Conservation (phyloP, 2,113 vertebrate genomes). For the Perca schrenkii region DNA sequence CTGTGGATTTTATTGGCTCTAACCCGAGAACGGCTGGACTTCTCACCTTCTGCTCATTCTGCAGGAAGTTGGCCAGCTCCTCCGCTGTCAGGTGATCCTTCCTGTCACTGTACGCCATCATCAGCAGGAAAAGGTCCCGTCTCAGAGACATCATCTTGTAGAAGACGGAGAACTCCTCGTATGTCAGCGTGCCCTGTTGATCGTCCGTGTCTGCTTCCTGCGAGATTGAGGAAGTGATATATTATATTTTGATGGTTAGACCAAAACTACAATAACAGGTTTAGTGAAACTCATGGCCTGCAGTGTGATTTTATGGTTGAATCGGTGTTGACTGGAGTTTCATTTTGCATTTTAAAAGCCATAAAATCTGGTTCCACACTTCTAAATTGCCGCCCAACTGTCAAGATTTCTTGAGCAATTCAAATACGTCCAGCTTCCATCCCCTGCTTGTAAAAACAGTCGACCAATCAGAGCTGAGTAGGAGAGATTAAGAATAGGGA, state of each 20-base stretch:
- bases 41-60: conserved; percentile 93
- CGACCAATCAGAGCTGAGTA: neutral
- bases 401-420: too few relatives aligned
- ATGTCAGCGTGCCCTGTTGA: conserved; percentile 94
- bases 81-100: conserved; percentile 94
- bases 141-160: conserved; percentile 99
- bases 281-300: neutral
- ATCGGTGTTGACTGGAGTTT: too few relatives aligned
- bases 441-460: too few relatives aligned
- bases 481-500: neutral
- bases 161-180: conserved; percentile 97
- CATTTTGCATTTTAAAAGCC: too few relatives aligned
- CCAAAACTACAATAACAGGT: too few relatives aligned
- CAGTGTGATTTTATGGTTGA: neutral
- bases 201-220: conserved; percentile 98
- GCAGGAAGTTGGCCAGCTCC: conserved; percentile 92
- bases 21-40: neutral
- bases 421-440: too few relatives aligned
- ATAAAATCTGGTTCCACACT: too few relatives aligned
- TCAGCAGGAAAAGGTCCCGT: conserved; percentile 93
- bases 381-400: too few relatives aligned
- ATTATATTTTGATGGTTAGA: neutral
- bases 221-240: neutral
- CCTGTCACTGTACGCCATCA: conserved; percentile 94
- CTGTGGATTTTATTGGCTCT: conserved; percentile 7